Base-by-base conservation (phyloP, 35 echinoderm and acorn worm species). In the Lytechinus variegatus region DNA sequence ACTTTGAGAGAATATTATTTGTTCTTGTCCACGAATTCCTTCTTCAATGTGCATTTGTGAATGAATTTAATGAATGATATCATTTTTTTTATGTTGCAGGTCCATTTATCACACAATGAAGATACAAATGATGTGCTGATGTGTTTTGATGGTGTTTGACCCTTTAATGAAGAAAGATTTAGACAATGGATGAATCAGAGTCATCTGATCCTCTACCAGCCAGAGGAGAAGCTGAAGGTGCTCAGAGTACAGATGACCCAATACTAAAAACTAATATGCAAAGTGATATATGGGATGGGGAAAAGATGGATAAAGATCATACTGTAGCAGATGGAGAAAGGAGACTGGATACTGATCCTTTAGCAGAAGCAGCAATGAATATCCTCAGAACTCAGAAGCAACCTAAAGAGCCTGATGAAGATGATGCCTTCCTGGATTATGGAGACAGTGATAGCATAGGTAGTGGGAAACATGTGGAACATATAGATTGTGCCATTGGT, bases 301-400 rank as follows among this genome's bases (percentile, higher is more conserved):
- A 54, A 93, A 19, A 57, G 92, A 54, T 16, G 27, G 8, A 79
- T 24, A 24, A 24, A 79, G 66, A 79, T 79, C 16, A 53, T 27
- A 56, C 33, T 44, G 33, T 56, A 55, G 52, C 2, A 57, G 54
- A 54, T 55, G n/a, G 53, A 27, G 14, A 55, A 27, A 11, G 27
- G 54, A 55, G 92, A 93, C 13, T 55, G 9, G 92, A 57, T 11
- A 19, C 54, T 57, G 92, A 93, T 57, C 92, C 92, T 54, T 27
- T 93, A 10, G 92, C 92, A 55, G 92, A 93, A 27, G 92, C 92
- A 93, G 92, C 92, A 4, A 93, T 93, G 92, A 93, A 93, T 57
- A 93, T 93, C 3, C 55, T 93, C 8, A 57, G 92, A 55, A 90
- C 88, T 52, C 88, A 90, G 88, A 90, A 90, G 52, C 88, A 90